phyloP scores from a whole-genome alignment of 2,113 vertebrate species.

The Atherinomorus stipes region DNA sequence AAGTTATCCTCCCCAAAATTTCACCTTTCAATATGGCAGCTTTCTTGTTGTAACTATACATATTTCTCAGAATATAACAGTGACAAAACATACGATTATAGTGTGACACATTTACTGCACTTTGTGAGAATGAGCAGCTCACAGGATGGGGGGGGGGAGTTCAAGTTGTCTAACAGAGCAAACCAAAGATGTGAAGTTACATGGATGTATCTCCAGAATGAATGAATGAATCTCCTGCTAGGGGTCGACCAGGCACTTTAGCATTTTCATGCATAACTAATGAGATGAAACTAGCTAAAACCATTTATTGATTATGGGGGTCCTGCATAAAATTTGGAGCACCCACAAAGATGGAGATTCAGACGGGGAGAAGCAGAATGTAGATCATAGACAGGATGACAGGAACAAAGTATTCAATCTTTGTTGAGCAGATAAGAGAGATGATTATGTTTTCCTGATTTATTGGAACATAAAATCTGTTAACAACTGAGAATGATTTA shows the following conservation, averaged over 20 bases:
- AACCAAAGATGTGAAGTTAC: conserved; percentile 19
- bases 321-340: conserved; percentile 37
- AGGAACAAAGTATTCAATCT: too few relatives aligned
- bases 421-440: too few relatives aligned
- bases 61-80: neutral
- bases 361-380: conserved; percentile 10
- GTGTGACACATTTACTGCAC: conserved; percentile 35
- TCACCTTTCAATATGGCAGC: too few relatives aligned
- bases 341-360: neutral
- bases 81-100: conserved; percentile 2
- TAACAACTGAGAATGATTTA: neutral
- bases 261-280: conserved; percentile 41
- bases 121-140: conserved; percentile 33
- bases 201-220: neutral
- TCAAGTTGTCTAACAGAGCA: conserved; percentile 8
- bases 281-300: conserved; percentile 41
- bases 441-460: too few relatives aligned
- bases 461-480: too few relatives aligned
- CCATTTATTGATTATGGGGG: conserved; percentile 36
- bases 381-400: neutral
- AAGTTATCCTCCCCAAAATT: too few relatives aligned
- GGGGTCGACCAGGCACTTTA: neutral
- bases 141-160: conserved; percentile 21
- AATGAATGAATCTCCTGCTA: neutral
- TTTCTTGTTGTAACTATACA: neutral